These are phyloP conservation scores for Meloidogyne chitwoodi DNA, from an alignment of 1,140 invertebrate species.

Conservation along the genomic window DNA sequence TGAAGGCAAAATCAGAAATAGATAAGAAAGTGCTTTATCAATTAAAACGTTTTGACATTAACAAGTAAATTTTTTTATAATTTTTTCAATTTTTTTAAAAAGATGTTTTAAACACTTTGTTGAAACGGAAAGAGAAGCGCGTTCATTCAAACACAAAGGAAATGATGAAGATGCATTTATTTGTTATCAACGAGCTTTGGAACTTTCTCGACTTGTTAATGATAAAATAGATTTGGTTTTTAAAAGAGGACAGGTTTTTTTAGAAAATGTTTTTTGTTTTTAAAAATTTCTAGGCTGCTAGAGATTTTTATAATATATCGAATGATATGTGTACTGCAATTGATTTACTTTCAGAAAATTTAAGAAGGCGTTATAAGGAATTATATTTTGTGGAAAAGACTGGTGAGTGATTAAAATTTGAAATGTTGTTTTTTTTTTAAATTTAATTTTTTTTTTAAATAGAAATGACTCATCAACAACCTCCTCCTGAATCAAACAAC, in stretches of 20 bases:
- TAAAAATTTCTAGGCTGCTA: background rate
- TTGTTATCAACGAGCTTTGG: background rate
- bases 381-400: background rate
- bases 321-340: background rate
- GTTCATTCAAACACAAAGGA: background rate
- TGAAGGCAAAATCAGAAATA: background rate
- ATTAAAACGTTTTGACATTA: background rate
- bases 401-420: too few relatives aligned
- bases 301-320: background rate
- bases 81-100: background rate
- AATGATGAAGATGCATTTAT: constrained; percentile 11
- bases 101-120: background rate
- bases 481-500: background rate
- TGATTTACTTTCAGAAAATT: background rate
- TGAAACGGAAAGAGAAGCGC: background rate
- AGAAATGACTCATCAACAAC: background rate
- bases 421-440: too few relatives aligned
- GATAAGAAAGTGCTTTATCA: background rate
- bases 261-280: background rate
- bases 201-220: background rate
- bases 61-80: background rate
- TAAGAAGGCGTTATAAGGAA: background rate
- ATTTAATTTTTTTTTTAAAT: too few relatives aligned
- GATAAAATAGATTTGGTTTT: background rate
- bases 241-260: background rate